Conservation (phyloP, 2,797 vertebrate species). For the Cyclura pinguis region DNA sequence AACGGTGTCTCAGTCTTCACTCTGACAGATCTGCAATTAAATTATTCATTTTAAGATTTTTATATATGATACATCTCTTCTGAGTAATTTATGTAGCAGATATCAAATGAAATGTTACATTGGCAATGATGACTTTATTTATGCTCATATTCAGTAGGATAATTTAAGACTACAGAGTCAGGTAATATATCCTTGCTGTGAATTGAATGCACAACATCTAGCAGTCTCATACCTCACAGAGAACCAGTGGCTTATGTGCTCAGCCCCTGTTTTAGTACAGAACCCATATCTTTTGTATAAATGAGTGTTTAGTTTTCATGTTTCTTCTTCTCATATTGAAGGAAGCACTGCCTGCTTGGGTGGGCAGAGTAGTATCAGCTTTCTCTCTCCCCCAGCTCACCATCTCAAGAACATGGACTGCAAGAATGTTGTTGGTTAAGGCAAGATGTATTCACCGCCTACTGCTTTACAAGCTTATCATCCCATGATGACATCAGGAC, state of each 20-base stretch:
- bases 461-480: neutral
- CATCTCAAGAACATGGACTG: neutral
- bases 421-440: neutral
- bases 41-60: slow-evolving; percentile 1
- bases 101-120: slow-evolving; percentile 9
- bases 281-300: neutral
- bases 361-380: neutral
- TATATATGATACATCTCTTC: neutral
- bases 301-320: neutral
- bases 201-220: neutral
- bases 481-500: neutral
- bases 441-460: too few relatives aligned
- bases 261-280: neutral
- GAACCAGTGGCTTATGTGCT: neutral
- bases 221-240: neutral
- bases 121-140: slow-evolving; percentile 30
- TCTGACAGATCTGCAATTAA: slow-evolving; percentile 3
- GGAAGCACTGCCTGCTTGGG: neutral
- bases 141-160: neutral
- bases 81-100: slow-evolving; percentile 26
- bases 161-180: neutral
- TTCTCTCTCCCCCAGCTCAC: neutral
- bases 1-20: slow-evolving; percentile 12
- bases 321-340: neutral
- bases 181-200: slow-evolving; percentile 2